Base-by-base conservation (phyloP, 2,113 vertebrate species). In the Crypturellus undulatus region DNA sequence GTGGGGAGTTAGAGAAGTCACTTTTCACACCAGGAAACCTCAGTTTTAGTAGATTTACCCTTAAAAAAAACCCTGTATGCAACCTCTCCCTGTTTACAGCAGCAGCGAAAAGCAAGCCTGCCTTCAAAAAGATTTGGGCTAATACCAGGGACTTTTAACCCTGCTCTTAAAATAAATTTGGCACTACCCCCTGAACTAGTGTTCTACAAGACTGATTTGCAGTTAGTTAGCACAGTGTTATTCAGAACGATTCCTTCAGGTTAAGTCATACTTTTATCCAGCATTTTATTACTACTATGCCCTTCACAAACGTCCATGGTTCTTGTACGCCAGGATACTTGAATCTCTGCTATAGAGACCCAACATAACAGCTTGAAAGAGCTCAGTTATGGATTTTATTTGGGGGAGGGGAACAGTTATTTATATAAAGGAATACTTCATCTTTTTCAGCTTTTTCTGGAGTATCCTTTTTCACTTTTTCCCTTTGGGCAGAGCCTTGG, bases 281-380 rank as follows among this genome's bases (percentile, higher is more conserved):
- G 54, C 15, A 36, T 9, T 20, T 30, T 28, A 26, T 34, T 20
- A 58, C 71, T 73, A 67, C 58, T 25, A 5, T 40, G 11, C 20
- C 59, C 76, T 45, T 58, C 43, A 34, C 43, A 80, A 49, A 75
- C 51, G 54, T 1, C 63, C 18, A 63, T 16, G 9, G n/a, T 10
- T 34, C 60, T 19, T 25, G 22, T 65, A 34, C 21, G 49, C 0
- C 5, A 73, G 15, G 6, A 54, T 0, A 8, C 5, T 7, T 64
- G 30, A n/a, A 78, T 56, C 56, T 75, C 28, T 52, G 26, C 5
- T 24, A 19, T 3, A 24, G 8, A 72, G n/a, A 81, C 16, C 34
- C 32, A 58, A n/a, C 0, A 0, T 5, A n/a, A 0, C 0, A 8
- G 40, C 36, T 4, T 4, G 13, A 38, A 21, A 78, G 22, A 75